phyloP scores from a whole-genome alignment of 2,888 invertebrate species.

The Chalcis sispes region DNA sequence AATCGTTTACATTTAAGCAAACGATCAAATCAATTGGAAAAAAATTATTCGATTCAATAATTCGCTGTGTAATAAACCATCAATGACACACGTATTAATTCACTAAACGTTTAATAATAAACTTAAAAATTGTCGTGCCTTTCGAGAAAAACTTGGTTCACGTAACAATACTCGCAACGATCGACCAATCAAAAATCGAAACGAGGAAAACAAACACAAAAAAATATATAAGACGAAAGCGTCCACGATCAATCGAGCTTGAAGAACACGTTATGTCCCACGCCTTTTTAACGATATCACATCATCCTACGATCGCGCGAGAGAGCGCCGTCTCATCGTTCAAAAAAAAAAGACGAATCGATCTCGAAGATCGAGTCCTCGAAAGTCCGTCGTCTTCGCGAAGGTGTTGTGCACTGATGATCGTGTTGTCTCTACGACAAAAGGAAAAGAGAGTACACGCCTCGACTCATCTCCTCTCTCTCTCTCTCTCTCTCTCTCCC shows the following conservation, averaged over 20 bases:
- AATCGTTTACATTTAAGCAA: slow-evolving; percentile 49
- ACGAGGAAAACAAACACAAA: too few species aligned
- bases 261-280: not conserved
- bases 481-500: slow-evolving; percentile 21
- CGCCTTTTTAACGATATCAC: not conserved
- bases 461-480: slow-evolving; percentile 2
- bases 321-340: not conserved
- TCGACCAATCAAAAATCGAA: not conserved
- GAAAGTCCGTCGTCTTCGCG: slow-evolving; percentile 47
- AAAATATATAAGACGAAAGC: slow-evolving; percentile 10
- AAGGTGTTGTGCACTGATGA: slow-evolving; percentile 59
- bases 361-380: slow-evolving; percentile 43
- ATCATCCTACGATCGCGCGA: not conserved
- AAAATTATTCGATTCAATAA: too few species aligned
- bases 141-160: not conserved
- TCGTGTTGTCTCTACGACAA: slow-evolving; percentile 12
- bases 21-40: slow-evolving; percentile 23
- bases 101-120: too few species aligned
- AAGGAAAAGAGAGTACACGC: slow-evolving; percentile 31
- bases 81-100: too few species aligned
- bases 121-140: too few species aligned
- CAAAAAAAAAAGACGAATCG: not conserved
- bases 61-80: too few species aligned
- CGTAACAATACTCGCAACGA: not conserved
- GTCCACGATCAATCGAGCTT: slow-evolving; percentile 20